Evolutionary conservation across 2,888 invertebrate species (phyloP).

Genomic region (Criorhina ranunculi): DNA sequence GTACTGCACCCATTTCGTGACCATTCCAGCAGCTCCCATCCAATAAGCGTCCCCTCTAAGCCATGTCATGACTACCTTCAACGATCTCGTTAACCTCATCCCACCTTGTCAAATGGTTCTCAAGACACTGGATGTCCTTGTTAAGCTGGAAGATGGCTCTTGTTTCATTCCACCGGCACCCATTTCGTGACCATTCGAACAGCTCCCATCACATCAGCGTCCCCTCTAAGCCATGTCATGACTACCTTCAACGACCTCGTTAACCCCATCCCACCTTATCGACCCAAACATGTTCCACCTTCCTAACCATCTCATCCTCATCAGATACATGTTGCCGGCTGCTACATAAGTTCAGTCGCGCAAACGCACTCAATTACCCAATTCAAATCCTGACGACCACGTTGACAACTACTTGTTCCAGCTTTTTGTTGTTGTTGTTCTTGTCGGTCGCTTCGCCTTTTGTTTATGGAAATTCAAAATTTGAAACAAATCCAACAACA

Average conservation of each 20-base stretch:
- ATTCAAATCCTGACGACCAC: conserved; percentile 47
- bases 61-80: neutral
- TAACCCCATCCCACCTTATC: conserved; percentile 31
- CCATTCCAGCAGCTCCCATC: too few species aligned
- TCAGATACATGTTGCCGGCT: conserved; percentile 61
- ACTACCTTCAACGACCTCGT: neutral
- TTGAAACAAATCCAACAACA: conserved; percentile 19
- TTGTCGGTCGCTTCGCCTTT: conserved; percentile 23
- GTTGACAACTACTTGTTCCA: conserved; percentile 42
- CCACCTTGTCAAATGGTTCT: too few species aligned
- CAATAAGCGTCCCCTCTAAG: too few species aligned
- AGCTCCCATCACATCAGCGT: too few species aligned
- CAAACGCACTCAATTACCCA: conserved; percentile 69
- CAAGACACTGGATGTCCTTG: too few species aligned
- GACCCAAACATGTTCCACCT: conserved; percentile 55
- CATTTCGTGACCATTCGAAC: too few species aligned
- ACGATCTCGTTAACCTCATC: too few species aligned
- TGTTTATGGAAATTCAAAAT: conserved; percentile 75
- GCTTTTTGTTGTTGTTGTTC: conserved; percentile 4
- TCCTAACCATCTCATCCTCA: neutral
- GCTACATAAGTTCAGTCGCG: conserved; percentile 54
- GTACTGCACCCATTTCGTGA: too few species aligned
- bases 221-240: neutral
- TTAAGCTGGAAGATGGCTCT: too few species aligned
- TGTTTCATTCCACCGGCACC: too few species aligned